Conservation (phyloP, 2,888 invertebrate species). For the Calameuta filiformis region DNA sequence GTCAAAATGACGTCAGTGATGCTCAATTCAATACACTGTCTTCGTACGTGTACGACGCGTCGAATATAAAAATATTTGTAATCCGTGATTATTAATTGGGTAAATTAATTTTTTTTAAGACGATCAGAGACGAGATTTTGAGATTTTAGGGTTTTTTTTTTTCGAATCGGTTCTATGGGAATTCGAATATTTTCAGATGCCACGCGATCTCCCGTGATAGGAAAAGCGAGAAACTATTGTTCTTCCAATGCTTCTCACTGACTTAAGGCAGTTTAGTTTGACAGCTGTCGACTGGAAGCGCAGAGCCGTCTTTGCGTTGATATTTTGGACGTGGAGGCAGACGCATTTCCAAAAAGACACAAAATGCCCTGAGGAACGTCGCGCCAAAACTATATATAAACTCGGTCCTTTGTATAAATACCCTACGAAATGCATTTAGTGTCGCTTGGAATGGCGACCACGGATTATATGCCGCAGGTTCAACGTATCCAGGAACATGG, state of each 20-base stretch:
- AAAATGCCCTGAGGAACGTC: constrained; percentile 47
- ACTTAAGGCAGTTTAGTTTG: background rate
- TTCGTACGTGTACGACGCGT: background rate
- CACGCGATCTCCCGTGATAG: background rate
- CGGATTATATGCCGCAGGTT: background rate
- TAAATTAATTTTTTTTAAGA: background rate
- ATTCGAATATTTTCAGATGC: background rate
- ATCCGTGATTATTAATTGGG: background rate
- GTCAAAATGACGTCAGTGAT: background rate
- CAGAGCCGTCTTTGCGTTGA: constrained; percentile 1
- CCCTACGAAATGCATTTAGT: constrained; percentile 28
- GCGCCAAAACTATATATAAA: constrained; percentile 64
- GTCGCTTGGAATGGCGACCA: background rate
- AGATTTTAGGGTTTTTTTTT: background rate
- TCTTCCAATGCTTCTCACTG: background rate
- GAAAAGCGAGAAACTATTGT: background rate
- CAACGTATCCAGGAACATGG: background rate
- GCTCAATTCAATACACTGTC: background rate
- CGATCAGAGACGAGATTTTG: background rate
- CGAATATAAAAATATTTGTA: background rate
- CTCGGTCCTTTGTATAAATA: constrained; percentile 52
- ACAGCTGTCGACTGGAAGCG: background rate
- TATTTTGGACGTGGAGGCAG: constrained; percentile 38
- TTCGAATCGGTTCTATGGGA: background rate
- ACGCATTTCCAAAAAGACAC: constrained; percentile 58